A percentile compares a stretch with the other conserved stretches of the same genome.
These are phyloP conservation scores for Emmelina monodactyla DNA, from an alignment of 2,888 invertebrate genomes.

Conservation along the genomic window DNA sequence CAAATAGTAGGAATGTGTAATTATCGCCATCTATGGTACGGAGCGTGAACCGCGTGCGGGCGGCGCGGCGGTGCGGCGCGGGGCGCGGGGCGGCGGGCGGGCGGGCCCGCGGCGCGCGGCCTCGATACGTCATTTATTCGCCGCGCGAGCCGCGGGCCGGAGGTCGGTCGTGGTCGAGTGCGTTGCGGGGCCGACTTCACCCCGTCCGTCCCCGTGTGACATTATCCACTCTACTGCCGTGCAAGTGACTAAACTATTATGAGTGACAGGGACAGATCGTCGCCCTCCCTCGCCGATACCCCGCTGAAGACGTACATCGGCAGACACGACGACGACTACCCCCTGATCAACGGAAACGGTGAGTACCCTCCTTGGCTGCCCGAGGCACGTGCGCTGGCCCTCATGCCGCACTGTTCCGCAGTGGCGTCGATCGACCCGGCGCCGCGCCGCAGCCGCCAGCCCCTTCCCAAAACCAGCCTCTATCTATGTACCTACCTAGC, in stretches of 20 bases:
- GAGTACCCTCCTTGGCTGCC: conserved; percentile 29
- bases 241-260: conserved; percentile 76
- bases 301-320: conserved; percentile 86
- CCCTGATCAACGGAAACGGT: conserved; percentile 80
- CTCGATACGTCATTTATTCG: conserved; percentile 38
- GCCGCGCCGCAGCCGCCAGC: conserved; percentile 6
- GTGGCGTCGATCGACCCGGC: conserved; percentile 47
- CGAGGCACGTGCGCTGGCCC: conserved; percentile 17
- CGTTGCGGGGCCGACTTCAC: conserved; percentile 50
- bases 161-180: conserved; percentile 56
- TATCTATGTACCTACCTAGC: background rate
- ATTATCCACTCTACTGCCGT: conserved; percentile 32
- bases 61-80: conserved; percentile 2
- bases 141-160: conserved; percentile 65
- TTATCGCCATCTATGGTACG: conserved; percentile 1
- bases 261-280: conserved; percentile 90
- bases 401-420: conserved; percentile 14
- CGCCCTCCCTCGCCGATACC: conserved; percentile 88
- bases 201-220: conserved; percentile 38
- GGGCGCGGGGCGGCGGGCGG: conserved; percentile 4
- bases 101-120: conserved; percentile 3
- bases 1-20: no score
- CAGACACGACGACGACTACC: conserved; percentile 83
- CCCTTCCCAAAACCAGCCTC: background rate
- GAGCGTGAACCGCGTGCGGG: conserved; percentile 12